Conservation (phyloP, 2,797 vertebrate species). For the Selene dorsalis region DNA sequence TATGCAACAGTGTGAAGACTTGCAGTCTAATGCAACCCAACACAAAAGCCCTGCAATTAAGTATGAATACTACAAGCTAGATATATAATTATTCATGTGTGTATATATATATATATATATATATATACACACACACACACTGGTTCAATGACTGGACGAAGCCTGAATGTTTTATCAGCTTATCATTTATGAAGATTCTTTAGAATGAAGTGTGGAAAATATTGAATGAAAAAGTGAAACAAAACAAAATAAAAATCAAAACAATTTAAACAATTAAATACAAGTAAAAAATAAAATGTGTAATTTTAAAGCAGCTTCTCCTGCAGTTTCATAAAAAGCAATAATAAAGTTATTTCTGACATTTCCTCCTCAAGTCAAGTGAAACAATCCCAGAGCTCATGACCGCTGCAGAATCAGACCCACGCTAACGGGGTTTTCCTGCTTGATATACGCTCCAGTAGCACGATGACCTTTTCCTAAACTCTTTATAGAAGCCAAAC, state of each 20-base stretch:
- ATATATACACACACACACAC: too few relatives aligned
- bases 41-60: conserved; percentile 5
- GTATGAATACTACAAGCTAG: not conserved
- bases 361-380: not conserved
- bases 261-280: too few relatives aligned
- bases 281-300: too few relatives aligned
- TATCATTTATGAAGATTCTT: not conserved
- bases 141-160: not conserved
- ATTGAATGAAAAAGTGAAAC: not conserved
- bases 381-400: not conserved
- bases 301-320: not conserved
- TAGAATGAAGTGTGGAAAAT: not conserved
- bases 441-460: not conserved
- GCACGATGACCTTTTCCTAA: conserved; percentile 12
- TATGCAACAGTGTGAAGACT: too few relatives aligned
- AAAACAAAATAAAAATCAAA: not conserved
- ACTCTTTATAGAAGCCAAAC: not conserved
- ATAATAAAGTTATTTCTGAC: conserved; percentile 1
- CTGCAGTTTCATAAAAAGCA: conserved; percentile 8
- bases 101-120: too few relatives aligned
- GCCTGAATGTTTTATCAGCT: not conserved
- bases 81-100: too few relatives aligned
- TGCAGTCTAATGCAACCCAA: conserved; percentile 13
- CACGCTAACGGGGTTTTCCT: not conserved
- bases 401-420: not conserved